These are phyloP conservation scores for Tillus elongatus DNA, from an alignment of 2,888 invertebrate genomes.

Conservation along the genomic window DNA sequence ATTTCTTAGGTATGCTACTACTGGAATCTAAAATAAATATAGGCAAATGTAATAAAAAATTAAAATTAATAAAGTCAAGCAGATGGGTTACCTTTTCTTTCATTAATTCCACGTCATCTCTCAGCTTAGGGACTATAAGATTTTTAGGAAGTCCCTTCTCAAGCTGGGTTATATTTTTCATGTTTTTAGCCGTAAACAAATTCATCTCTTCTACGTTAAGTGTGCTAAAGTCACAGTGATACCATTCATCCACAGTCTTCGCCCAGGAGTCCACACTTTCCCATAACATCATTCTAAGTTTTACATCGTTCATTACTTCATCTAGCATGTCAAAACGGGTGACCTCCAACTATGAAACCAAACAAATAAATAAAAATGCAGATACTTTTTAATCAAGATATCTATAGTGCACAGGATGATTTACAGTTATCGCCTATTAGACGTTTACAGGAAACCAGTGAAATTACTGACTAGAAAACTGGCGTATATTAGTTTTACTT, in stretches of 20 bases:
- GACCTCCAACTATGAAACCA: conserved; percentile 77
- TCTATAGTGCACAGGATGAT: too few relatives aligned
- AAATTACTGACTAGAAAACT: too few relatives aligned
- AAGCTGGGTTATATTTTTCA: conserved; percentile 65
- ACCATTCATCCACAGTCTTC: conserved; percentile 57
- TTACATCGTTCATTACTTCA: conserved; percentile 69
- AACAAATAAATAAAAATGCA: conserved; percentile 8
- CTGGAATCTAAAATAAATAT: conserved; percentile 52
- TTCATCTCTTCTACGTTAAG: conserved; percentile 68
- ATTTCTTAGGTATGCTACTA: conserved; percentile 72
- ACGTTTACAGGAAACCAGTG: too few relatives aligned
- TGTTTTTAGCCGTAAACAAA: conserved; percentile 53
- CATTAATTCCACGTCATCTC: conserved; percentile 67
- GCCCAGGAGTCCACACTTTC: conserved; percentile 70
- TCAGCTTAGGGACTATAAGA: conserved; percentile 66
- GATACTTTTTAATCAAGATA: too few relatives aligned
- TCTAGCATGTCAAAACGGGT: conserved; percentile 74
- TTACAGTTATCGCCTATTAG: too few relatives aligned
- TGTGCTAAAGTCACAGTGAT: conserved; percentile 49
- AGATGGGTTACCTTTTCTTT: conserved; percentile 64
- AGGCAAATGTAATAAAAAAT: conserved; percentile 7
- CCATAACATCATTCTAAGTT: conserved; percentile 72
- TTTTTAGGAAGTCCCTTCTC: conserved; percentile 79
- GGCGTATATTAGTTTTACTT: too few relatives aligned
- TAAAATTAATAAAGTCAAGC: conserved; percentile 5